Evolutionary conservation across 2,113 vertebrate genomes (phyloP), one percentile per base, ranked within the genome.

Genomic region (Menidia beryllina): DNA sequence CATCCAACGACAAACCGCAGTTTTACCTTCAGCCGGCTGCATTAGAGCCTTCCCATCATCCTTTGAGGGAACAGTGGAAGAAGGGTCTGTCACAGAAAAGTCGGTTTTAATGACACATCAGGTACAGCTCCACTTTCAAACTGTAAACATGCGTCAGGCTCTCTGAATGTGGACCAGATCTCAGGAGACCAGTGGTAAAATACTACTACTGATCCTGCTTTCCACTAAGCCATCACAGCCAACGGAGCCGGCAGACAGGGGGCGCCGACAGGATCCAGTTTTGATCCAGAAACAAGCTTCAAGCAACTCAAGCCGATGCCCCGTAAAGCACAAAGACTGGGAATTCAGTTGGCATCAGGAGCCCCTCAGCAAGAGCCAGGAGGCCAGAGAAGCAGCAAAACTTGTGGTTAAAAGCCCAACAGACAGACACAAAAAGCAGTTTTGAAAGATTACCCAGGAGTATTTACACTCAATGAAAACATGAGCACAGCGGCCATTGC

Each of bases 11-110:
- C 59, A 59, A 24, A 38, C 23, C 49, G 17, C 10, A 39, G 70
- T n/a, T 78, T 93, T 91, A 93, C 90, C 90, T 90, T 72, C 0
- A 61, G 85, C 60, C 6, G 86, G 75, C 36, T 55, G 67, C 27
- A 21, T 56, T 21, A 77, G 49, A 67, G 81, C 57, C 79, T 82
- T 85, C 68, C 83, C 82, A 87, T 59, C 80, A 81, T 91, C 85
- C 84, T 83, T 82, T 84, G 86, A 75, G 66, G 77, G 61, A 63
- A 38, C 72, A 83, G 59, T 76, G 75, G 84, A 65, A 69, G 74
- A 58, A 19, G 63, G 26, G 43, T 86, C 89, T 92, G 85, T 88
- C 68, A 84, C 74, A 63, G 61, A 88, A 51, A 90, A 86, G 81
- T 75, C 74, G 19, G 87, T 41, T 67, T 24, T 13, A 34, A 34